Evolutionary conservation across 2,888 invertebrate genomes (phyloP).

Genomic region (Hofmannophila pseudospretella): DNA sequence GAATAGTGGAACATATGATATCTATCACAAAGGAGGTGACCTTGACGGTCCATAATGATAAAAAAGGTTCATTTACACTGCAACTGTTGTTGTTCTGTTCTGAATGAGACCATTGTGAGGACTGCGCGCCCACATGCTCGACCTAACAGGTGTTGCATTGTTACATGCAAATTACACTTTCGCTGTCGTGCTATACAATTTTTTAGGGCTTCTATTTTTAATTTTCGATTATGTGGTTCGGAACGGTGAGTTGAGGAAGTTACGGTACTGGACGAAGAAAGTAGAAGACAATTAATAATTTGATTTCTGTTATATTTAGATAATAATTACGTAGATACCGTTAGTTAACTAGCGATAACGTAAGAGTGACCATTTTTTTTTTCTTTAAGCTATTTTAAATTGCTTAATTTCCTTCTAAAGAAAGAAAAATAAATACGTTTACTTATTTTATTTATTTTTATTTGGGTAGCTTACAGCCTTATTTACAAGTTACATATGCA

Average conservation of each 20-base stretch:
- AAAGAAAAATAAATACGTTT: too few relatives aligned
- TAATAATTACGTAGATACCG: too few relatives aligned
- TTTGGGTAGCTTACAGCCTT: too few relatives aligned
- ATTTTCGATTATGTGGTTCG: constrained; percentile 16
- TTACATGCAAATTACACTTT: constrained; percentile 76
- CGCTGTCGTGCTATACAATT: constrained; percentile 58
- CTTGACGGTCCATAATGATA: constrained; percentile 66
- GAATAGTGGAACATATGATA: constrained; percentile 44
- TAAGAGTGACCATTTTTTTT: too few relatives aligned
- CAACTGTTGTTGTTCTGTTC: constrained; percentile 67
- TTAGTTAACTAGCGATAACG: too few relatives aligned
- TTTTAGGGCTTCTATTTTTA: constrained; percentile 40
- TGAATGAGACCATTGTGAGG: constrained; percentile 62
- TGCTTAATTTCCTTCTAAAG: too few relatives aligned
- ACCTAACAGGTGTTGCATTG: constrained; percentile 73
- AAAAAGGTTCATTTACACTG: constrained; percentile 76
- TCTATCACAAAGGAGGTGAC: constrained; percentile 58
- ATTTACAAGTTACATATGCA: too few relatives aligned
- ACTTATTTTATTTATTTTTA: too few relatives aligned
- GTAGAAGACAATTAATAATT: background rate
- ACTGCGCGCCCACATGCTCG: constrained; percentile 62
- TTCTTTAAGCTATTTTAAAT: too few relatives aligned
- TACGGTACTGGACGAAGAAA: constrained; percentile 1
- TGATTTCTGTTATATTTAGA: too few relatives aligned
- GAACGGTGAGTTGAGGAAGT: constrained; percentile 15